Evolutionary conservation across 2,888 invertebrate species (phyloP).

Genomic region (Sycophila texana): DNA sequence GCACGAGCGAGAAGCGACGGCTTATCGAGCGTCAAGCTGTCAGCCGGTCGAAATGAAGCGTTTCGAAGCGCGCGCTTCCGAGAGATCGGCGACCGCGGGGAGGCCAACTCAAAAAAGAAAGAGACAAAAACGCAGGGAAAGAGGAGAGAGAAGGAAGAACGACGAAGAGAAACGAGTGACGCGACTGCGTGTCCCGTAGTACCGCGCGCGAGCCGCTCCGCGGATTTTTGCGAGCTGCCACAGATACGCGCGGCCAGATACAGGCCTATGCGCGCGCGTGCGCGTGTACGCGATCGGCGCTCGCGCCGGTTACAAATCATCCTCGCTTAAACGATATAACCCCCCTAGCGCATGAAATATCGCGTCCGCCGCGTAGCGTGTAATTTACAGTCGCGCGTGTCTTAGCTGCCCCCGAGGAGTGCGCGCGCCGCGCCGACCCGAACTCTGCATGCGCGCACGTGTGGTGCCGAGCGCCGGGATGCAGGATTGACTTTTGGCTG

Average conservation of each 20-base stretch:
- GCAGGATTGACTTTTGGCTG: neutral
- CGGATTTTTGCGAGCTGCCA: neutral
- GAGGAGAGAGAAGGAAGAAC: neutral
- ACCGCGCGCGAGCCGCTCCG: neutral
- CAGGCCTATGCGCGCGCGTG: neutral
- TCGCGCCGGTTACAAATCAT: slow-evolving; percentile 55
- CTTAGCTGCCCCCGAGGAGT: neutral
- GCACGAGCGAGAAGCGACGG: no score
- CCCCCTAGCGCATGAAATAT: slow-evolving; percentile 50
- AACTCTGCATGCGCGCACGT: no score
- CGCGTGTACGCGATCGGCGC: neutral
- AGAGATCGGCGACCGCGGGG: neutral
- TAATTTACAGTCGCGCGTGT: slow-evolving; percentile 30
- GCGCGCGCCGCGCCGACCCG: neutral
- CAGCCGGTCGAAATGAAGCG: slow-evolving; percentile 20
- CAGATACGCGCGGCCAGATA: neutral
- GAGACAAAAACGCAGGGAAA: neutral
- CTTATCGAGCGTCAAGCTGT: neutral
- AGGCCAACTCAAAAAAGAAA: neutral
- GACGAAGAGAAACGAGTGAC: neutral
- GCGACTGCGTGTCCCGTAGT: neutral
- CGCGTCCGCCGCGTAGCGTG: slow-evolving; percentile 34
- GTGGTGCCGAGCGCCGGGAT: neutral
- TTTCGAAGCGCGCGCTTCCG: slow-evolving; percentile 19
- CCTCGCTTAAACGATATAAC: slow-evolving; percentile 52